Conservation (phyloP, 2,888 invertebrate species). For the Bellardia bayeri region DNA sequence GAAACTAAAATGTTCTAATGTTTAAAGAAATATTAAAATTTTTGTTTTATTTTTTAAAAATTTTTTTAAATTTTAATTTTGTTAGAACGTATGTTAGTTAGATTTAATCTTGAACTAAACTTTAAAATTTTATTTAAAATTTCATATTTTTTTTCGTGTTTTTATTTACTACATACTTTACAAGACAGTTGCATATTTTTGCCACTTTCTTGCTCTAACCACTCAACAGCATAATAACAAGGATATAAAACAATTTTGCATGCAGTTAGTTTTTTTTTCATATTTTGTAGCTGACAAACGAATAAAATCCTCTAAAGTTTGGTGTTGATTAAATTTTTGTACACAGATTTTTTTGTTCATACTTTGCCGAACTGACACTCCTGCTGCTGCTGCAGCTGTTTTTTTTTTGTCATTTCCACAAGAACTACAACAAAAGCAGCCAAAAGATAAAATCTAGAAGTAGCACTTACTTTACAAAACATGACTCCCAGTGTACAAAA, state of each 20-base stretch:
- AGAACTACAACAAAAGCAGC: slow-evolving; percentile 22
- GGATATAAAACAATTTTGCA: slow-evolving; percentile 64
- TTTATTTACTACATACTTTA: slow-evolving; percentile 14
- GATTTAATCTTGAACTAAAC: neutral
- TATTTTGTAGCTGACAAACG: slow-evolving; percentile 27
- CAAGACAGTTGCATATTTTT: slow-evolving; percentile 1
- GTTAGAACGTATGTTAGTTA: no score
- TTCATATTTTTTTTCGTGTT: slow-evolving; percentile 3
- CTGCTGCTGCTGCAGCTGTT: slow-evolving; percentile 12
- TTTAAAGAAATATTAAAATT: no score
- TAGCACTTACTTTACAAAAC: slow-evolving; percentile 69
- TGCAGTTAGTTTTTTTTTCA: slow-evolving; percentile 15
- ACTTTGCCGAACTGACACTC: slow-evolving; percentile 46
- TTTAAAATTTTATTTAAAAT: neutral
- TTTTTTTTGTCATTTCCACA: slow-evolving; percentile 64
- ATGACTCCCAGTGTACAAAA: slow-evolving; percentile 68
- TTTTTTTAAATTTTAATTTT: no score
- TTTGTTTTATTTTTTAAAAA: no score
- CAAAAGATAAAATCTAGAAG: slow-evolving; percentile 42
- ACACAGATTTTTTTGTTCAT: slow-evolving; percentile 40
- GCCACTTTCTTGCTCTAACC: slow-evolving; percentile 2
- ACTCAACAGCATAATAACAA: slow-evolving; percentile 31
- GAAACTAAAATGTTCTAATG: no score
- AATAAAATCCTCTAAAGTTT: slow-evolving; percentile 59
- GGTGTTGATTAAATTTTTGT: slow-evolving; percentile 72